A percentile compares a stretch with the other conserved stretches of the same genome.
These are phyloP conservation scores for Ennomos fuscantarius DNA, from an alignment of 2,888 invertebrate species.

Conservation along the genomic window DNA sequence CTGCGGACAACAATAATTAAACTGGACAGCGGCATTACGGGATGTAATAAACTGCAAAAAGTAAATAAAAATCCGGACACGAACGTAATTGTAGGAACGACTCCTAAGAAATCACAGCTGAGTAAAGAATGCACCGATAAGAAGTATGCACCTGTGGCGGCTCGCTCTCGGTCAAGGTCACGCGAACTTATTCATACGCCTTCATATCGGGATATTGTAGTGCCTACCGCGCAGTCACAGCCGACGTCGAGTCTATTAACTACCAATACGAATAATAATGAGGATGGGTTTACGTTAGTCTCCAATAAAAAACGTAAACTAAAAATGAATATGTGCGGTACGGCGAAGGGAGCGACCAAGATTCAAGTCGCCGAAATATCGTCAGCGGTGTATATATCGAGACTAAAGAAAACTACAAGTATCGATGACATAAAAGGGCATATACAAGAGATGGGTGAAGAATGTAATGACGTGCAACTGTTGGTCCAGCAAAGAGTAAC, in stretches of 20 bases:
- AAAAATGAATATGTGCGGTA: constrained; percentile 11
- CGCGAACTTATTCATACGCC: constrained; percentile 1
- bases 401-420: constrained; percentile 9
- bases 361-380: constrained; percentile 9
- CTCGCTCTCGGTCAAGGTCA: constrained; percentile 2
- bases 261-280: not conserved
- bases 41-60: not conserved
- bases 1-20: not conserved
- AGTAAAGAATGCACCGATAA: constrained; percentile 5
- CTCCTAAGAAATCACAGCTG: not conserved
- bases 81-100: not conserved
- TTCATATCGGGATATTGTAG: constrained; percentile 3
- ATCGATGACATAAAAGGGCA: constrained; percentile 7
- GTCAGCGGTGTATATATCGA: constrained; percentile 11
- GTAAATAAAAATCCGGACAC: not conserved
- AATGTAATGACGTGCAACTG: constrained; percentile 3
- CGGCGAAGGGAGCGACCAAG: constrained; percentile 3
- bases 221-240: not conserved
- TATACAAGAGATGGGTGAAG: constrained; percentile 8
- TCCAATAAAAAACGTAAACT: constrained; percentile 5
- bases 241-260: not conserved
- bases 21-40: not conserved
- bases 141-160: not conserved
- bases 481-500: too few relatives aligned
- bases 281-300: constrained; percentile 6